phyloP scores from a whole-genome alignment of 2,888 invertebrate genomes.

The Steinernema carpocapsae region DNA sequence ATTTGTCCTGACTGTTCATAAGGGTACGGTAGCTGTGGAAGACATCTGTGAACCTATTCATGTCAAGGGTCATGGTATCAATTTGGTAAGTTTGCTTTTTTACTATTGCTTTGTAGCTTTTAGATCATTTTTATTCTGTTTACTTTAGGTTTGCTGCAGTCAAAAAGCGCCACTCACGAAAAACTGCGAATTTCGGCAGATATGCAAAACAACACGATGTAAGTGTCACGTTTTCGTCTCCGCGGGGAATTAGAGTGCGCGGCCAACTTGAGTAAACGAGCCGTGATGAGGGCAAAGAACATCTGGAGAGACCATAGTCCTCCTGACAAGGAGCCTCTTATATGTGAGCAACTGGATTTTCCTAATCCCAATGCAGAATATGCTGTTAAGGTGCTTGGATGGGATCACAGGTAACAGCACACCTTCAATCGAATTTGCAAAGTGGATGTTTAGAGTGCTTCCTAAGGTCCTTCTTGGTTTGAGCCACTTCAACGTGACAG shows the following conservation, averaged over 20 bases:
- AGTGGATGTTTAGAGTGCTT: slow-evolving; percentile 15
- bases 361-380: slow-evolving; percentile 38
- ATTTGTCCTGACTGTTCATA: neutral
- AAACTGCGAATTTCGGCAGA: slow-evolving; percentile 50
- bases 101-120: neutral
- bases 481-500: slow-evolving; percentile 42
- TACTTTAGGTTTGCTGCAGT: slow-evolving; percentile 51
- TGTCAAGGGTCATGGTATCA: slow-evolving; percentile 36
- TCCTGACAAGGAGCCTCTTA: neutral
- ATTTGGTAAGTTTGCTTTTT: slow-evolving; percentile 35
- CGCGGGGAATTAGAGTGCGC: slow-evolving; percentile 29
- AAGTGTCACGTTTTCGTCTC: slow-evolving; percentile 41
- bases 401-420: slow-evolving; percentile 34
- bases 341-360: slow-evolving; percentile 35
- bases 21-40: neutral
- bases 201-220: slow-evolving; percentile 46
- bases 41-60: slow-evolving; percentile 32
- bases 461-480: slow-evolving; percentile 36
- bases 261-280: slow-evolving; percentile 19
- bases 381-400: slow-evolving; percentile 19
- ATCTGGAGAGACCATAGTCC: slow-evolving; percentile 35
- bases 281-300: slow-evolving; percentile 15
- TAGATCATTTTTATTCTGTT: slow-evolving; percentile 8
- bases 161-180: slow-evolving; percentile 39
- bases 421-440: neutral